Evolutionary conservation across 2,113 vertebrate species (phyloP), one percentile per base, ranked within the genome.

Genomic region (Limnothrissa miodon): DNA sequence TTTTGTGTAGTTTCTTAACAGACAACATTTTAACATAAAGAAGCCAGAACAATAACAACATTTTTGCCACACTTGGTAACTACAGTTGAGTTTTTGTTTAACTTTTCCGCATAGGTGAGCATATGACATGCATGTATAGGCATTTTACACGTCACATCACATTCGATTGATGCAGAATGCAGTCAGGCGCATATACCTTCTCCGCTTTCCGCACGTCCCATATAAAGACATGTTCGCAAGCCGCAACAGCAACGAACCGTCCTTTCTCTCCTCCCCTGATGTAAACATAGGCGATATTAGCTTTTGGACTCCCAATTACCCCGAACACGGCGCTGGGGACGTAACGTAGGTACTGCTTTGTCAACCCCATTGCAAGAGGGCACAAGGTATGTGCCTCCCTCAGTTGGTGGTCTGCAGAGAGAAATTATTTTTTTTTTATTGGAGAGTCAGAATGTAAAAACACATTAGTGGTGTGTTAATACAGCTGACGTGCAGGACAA

Each of bases 321-420:
- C 97, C 97, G 39, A 99, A 99, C 44, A 99, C 93, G 0, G 97
- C 96, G 11, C 94, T 94, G 80, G 96, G 80, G 0, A 82, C 91
- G 11, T 98, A 99, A 21, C 98, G 97, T 81, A 99, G 94, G 86
- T 99, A 99, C 91, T 99, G 98, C 90, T 96, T 97, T 80, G 97
- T 99, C 86, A 99, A 93, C 0, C 98, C 98, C 98, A 99, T 99
- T 88, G 84, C 83, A 91, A 51, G 81, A 39, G 9, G 66, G 29
- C 79, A 53, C 56, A 0, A 44, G 10, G 46, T 48, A 74, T 70
- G 15, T 2, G 33, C 66, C 10, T 36, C 10, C 66, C 10, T 36
- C 10, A 74, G 36, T 10, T 36, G 29, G 66, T 36, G 66, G 66
- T 53, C 82, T 85, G 10, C 25, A n/a, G 51, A 66, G 42, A 81